Evolutionary conservation across 2,888 invertebrate genomes (phyloP).

Genomic region (Parnassius mnemosyne): DNA sequence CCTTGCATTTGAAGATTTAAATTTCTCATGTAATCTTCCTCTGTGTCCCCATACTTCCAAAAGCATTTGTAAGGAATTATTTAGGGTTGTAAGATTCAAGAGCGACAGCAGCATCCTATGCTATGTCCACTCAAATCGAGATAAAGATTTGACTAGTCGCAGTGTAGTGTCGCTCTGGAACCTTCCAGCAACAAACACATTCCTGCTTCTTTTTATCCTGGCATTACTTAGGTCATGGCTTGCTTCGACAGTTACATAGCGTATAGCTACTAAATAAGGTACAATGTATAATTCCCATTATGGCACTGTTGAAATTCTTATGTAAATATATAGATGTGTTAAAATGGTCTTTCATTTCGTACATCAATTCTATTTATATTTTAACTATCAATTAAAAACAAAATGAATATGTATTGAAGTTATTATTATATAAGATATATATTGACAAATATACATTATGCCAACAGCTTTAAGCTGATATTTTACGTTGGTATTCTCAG

Average conservation of each 20-base stretch:
- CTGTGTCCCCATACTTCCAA: slow-evolving; percentile 41
- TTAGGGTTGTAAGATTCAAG: slow-evolving; percentile 49
- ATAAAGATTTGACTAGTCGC: slow-evolving; percentile 65
- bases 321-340: slow-evolving; percentile 81
- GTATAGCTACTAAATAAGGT: slow-evolving; percentile 58
- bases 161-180: slow-evolving; percentile 58
- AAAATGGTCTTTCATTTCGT: slow-evolving; percentile 61
- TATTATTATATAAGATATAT: too few species aligned
- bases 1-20: slow-evolving; percentile 5
- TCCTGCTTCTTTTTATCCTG: slow-evolving; percentile 55
- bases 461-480: too few species aligned
- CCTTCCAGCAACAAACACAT: slow-evolving; percentile 50
- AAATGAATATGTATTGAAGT: too few species aligned
- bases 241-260: slow-evolving; percentile 54
- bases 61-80: slow-evolving; percentile 46
- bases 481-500: too few species aligned
- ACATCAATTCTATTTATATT: neutral
- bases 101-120: slow-evolving; percentile 71
- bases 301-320: slow-evolving; percentile 77
- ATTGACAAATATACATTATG: too few species aligned
- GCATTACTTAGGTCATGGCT: slow-evolving; percentile 58
- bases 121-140: slow-evolving; percentile 66
- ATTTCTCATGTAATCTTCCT: slow-evolving; percentile 27
- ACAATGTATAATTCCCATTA: slow-evolving; percentile 64
- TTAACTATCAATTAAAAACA: too few species aligned